Percentiles rank a stretch among this genome's conserved stretches.
These are phyloP conservation scores for Bombus polaris DNA, from an alignment of 1,140 invertebrate species.

Conservation along the genomic window DNA sequence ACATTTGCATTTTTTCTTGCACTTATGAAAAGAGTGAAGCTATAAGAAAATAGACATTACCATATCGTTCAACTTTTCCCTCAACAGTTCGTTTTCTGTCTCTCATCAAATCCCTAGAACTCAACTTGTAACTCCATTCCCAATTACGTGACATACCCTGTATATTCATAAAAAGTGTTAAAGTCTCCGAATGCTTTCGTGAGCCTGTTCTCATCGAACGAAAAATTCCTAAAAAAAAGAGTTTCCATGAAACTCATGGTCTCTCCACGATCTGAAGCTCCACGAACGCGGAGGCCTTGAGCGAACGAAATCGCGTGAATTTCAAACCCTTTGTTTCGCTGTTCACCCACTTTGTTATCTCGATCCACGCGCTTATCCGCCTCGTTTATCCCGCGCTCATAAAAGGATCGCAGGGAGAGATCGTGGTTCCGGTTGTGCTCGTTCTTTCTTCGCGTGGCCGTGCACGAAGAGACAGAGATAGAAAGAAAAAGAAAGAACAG, in stretches of 20 bases:
- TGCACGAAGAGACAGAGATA: background rate
- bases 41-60: too few species aligned
- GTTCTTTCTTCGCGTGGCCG: slow-evolving; percentile 41
- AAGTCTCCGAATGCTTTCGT: too few species aligned
- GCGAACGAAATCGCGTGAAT: slow-evolving; percentile 12
- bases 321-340: slow-evolving; percentile 32
- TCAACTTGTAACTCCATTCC: too few species aligned
- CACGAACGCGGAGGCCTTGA: background rate
- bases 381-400: slow-evolving; percentile 59
- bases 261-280: background rate
- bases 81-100: too few species aligned
- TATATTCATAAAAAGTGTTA: too few species aligned
- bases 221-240: background rate
- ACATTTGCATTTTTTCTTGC: background rate
- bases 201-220: too few species aligned
- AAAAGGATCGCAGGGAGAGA: slow-evolving; percentile 38
- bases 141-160: too few species aligned
- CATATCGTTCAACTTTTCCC: too few species aligned
- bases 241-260: background rate
- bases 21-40: too few species aligned
- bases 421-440: slow-evolving; percentile 62
- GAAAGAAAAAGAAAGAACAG: background rate
- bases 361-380: slow-evolving; percentile 20
- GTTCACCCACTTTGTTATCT: slow-evolving; percentile 43
- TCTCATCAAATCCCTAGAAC: too few species aligned